Conservation (phyloP, 2,113 vertebrate species). For the Pogonocichla stellata region DNA sequence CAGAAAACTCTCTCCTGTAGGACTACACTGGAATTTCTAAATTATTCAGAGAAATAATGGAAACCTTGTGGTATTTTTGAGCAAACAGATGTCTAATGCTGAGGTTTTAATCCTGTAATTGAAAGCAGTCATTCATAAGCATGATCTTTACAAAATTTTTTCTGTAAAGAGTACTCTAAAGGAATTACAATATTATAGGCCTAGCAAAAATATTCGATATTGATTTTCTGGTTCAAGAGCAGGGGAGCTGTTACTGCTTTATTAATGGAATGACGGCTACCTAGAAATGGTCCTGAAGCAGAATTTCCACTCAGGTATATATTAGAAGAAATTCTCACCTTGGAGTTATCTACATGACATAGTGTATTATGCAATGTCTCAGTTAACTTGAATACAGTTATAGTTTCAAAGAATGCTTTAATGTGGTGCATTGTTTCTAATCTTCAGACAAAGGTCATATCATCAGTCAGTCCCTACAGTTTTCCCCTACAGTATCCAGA, state of each 20-base stretch:
- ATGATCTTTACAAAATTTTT: neutral
- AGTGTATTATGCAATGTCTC: neutral
- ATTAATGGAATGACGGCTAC: neutral
- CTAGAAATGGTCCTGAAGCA: neutral
- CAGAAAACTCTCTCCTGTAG: neutral
- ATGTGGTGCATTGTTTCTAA: neutral
- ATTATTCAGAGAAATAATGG: neutral
- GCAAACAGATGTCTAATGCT: neutral
- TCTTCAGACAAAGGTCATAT: neutral
- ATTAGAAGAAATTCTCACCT: neutral
- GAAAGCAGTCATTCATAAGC: neutral
- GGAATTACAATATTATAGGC: neutral
- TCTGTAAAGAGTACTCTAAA: neutral
- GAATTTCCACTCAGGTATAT: neutral
- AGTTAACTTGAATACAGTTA: neutral
- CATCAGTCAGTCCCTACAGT: neutral
- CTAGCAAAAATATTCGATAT: neutral
- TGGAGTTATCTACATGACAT: neutral
- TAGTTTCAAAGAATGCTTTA: neutral
- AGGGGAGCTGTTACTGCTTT: neutral
- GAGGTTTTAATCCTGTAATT: neutral
- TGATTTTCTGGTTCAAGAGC: neutral
- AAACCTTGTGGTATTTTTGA: neutral
- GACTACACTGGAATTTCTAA: neutral
- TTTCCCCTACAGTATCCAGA: neutral